These are phyloP conservation scores for Camelus dromedarius DNA, from an alignment of 2,113 vertebrate genomes.

Conservation along the genomic window DNA sequence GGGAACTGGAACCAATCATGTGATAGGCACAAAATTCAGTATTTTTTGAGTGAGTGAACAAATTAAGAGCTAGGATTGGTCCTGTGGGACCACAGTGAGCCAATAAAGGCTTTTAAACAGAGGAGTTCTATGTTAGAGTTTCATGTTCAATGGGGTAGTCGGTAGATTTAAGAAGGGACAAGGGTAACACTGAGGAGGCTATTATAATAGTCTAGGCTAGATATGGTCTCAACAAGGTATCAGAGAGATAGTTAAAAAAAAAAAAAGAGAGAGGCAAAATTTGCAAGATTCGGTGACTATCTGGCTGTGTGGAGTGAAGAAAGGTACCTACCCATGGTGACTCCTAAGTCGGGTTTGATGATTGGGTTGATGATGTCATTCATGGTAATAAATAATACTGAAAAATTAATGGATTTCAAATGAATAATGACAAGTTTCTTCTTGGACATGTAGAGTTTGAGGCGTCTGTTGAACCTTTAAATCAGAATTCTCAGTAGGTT, in stretches of 20 bases:
- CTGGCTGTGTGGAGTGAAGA: rapidly evolving
- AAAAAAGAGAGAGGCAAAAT: neutral
- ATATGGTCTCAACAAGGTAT: neutral
- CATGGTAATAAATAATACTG: neutral
- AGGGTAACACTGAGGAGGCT: neutral
- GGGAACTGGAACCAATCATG: neutral
- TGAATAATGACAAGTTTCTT: neutral
- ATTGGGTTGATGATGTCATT: neutral
- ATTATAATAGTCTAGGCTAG: neutral
- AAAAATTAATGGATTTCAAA: neutral
- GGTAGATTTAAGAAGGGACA: neutral
- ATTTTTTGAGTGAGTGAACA: neutral
- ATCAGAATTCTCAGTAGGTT: neutral
- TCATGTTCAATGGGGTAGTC: neutral
- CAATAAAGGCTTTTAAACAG: neutral
- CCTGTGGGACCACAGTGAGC: neutral
- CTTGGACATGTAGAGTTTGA: neutral
- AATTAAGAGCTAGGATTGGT: neutral
- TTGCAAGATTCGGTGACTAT: neutral
- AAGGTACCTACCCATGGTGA: neutral
- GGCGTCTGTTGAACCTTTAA: neutral
- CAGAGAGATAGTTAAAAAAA: neutral
- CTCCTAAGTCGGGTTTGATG: neutral
- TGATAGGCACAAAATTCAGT: neutral
- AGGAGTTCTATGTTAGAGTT: neutral